Conservation (phyloP, 2,797 vertebrate species). For the Hypotaenidia philippensis region DNA sequence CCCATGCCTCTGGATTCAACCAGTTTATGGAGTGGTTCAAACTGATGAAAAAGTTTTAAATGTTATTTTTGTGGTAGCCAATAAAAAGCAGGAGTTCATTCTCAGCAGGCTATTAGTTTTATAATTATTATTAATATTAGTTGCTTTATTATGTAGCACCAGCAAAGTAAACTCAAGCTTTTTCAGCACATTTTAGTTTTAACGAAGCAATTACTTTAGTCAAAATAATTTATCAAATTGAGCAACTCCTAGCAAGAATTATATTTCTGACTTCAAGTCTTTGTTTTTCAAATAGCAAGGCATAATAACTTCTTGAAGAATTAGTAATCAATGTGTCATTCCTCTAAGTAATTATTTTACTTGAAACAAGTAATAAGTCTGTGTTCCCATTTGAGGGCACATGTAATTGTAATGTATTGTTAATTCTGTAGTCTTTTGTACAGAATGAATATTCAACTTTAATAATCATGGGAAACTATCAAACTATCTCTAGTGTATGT, state of each 20-base stretch:
- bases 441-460: constrained; percentile 49
- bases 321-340: constrained; percentile 70
- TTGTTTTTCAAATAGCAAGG: constrained; percentile 67
- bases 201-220: constrained; percentile 70
- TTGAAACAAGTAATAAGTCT: constrained; percentile 65
- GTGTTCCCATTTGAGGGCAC: constrained; percentile 56
- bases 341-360: constrained; percentile 63
- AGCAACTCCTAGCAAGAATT: constrained; percentile 61
- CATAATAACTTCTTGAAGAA: constrained; percentile 66
- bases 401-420: constrained; percentile 63
- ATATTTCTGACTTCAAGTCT: constrained; percentile 55
- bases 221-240: constrained; percentile 68
- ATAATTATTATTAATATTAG: constrained; percentile 67
- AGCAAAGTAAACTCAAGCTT: constrained; percentile 60
- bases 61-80: constrained; percentile 1
- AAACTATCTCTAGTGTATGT: constrained; percentile 30
- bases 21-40: neutral
- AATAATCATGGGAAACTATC: constrained; percentile 50
- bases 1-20: neutral
- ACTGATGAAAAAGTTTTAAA: constrained; percentile 11
- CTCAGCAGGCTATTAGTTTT: constrained; percentile 43
- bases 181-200: constrained; percentile 68
- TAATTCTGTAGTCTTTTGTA: constrained; percentile 60
- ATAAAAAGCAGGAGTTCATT: constrained; percentile 36
- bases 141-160: constrained; percentile 48